Evolutionary conservation across 1,140 invertebrate genomes (phyloP).

Genomic region (Galleria mellonella): DNA sequence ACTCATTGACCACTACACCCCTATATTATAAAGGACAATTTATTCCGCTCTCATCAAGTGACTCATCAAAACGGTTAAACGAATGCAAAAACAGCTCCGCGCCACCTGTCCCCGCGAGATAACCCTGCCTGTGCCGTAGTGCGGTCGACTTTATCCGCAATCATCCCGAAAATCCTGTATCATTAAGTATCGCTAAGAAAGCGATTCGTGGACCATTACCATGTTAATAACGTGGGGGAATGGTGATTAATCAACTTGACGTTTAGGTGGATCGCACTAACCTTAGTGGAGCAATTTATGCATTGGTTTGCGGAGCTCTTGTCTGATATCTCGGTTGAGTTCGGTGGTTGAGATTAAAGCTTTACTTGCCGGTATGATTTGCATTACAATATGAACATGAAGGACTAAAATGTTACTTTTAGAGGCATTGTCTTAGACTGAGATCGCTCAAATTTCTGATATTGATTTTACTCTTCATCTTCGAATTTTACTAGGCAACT

Average conservation of each 20-base stretch:
- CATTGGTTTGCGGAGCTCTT: slow-evolving; percentile 49
- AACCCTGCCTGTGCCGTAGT: slow-evolving; percentile 23
- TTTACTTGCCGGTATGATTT: not conserved
- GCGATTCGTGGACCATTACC: slow-evolving; percentile 67
- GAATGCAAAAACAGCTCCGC: too few relatives aligned
- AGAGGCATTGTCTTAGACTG: too few relatives aligned
- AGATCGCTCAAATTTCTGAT: too few relatives aligned
- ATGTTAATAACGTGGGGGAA: slow-evolving; percentile 70
- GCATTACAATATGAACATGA: not conserved
- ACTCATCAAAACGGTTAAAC: too few relatives aligned
- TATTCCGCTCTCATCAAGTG: too few relatives aligned
- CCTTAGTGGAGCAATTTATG: slow-evolving; percentile 61
- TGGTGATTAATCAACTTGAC: slow-evolving; percentile 70
- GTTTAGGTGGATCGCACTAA: slow-evolving; percentile 50
- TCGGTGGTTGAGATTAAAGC: slow-evolving; percentile 6
- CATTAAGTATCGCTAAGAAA: slow-evolving; percentile 73
- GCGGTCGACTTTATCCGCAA: slow-evolving; percentile 29
- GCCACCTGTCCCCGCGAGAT: slow-evolving; percentile 47
- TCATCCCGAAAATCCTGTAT: slow-evolving; percentile 67
- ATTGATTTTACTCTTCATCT: too few relatives aligned
- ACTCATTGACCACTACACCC: too few relatives aligned
- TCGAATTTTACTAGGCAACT: too few relatives aligned
- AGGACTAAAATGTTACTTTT: not conserved
- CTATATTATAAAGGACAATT: too few relatives aligned
- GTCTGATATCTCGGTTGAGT: slow-evolving; percentile 8